Evolutionary conservation across 2,113 vertebrate species (phyloP).

Genomic region (Rhagologus leucostigma): DNA sequence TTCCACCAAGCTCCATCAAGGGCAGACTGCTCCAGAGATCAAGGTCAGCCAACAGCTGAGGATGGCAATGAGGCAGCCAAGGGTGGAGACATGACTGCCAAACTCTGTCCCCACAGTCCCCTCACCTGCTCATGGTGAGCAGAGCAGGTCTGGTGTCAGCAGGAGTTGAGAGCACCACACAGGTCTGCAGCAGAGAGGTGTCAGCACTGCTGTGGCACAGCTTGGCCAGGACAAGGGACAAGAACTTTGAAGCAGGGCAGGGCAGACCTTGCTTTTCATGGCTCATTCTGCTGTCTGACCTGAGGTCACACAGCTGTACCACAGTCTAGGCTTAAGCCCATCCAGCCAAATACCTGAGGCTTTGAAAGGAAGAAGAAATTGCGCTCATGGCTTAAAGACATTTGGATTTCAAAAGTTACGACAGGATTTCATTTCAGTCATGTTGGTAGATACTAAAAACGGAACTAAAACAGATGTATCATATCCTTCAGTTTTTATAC

Average conservation of each 20-base stretch:
- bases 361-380: neutral
- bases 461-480: neutral
- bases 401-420: neutral
- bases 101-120: neutral
- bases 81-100: neutral
- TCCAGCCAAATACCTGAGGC: neutral
- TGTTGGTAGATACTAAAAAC: neutral
- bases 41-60: neutral
- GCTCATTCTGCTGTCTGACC: neutral
- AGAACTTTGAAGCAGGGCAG: neutral
- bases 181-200: neutral
- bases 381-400: neutral
- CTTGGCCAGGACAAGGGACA: neutral
- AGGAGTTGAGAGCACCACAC: neutral
- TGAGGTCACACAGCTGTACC: neutral
- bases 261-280: neutral
- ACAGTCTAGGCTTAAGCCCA: neutral
- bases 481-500: neutral
- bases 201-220: neutral
- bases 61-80: neutral
- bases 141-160: neutral
- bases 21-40: neutral
- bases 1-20: neutral
- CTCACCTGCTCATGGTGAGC: neutral
- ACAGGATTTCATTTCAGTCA: neutral